Percentiles rank a stretch among this genome's conserved stretches.
Conservation (phyloP, 2,888 invertebrate species). For the Osmoderma eremita region DNA sequence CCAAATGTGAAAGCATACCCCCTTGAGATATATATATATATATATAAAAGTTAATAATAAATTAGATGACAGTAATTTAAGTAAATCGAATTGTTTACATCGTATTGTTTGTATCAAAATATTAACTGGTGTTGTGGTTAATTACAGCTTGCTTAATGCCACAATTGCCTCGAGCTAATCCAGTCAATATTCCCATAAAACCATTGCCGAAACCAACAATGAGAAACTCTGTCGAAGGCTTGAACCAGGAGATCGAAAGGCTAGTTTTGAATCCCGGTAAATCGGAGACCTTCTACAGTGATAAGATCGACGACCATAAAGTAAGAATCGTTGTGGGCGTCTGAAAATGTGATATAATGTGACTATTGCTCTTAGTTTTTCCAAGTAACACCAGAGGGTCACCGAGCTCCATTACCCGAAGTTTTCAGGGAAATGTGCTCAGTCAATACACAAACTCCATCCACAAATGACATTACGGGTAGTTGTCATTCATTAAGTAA, state of each 20-base stretch:
- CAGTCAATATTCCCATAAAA: constrained; percentile 69
- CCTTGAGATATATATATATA: no score
- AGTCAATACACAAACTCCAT: constrained; percentile 88
- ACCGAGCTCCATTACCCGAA: constrained; percentile 85
- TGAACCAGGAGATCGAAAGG: constrained; percentile 87
- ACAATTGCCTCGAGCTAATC: constrained; percentile 65
- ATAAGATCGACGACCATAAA: constrained; percentile 67
- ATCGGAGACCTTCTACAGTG: constrained; percentile 59
- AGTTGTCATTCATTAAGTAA: constrained; percentile 78
- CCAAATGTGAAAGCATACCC: no score
- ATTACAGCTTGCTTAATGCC: constrained; percentile 55
- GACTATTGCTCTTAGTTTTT: constrained; percentile 55
- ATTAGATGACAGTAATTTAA: no score
- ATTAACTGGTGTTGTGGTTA: background rate
- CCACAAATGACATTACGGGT: constrained; percentile 71
- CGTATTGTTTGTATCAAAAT: no score
- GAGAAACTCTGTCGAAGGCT: constrained; percentile 85
- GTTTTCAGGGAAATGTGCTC: constrained; percentile 74
- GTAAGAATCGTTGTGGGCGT: constrained; percentile 58
- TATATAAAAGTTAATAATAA: no score
- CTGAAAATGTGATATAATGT: background rate
- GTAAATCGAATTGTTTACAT: no score
- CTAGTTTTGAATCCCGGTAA: constrained; percentile 65
- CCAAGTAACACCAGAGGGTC: constrained; percentile 84
- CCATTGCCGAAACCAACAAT: constrained; percentile 74